Percentiles rank a stretch among this genome's conserved stretches.
Conservation (phyloP, 1,140 invertebrate genomes). For the Eriosoma lanigerum region DNA sequence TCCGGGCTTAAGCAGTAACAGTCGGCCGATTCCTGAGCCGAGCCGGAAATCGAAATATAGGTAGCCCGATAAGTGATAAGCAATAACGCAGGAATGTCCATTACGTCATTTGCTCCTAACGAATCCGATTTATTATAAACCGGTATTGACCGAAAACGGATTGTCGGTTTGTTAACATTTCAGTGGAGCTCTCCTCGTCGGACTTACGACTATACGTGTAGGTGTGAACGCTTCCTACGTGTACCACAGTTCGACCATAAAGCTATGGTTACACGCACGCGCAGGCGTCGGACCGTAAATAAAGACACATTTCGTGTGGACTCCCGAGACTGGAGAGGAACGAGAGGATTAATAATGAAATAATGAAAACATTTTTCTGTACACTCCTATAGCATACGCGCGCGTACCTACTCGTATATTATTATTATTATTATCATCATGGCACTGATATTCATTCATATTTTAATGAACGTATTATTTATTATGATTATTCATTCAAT, state of each 20-base stretch:
- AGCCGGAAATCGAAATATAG: no score
- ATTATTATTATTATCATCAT: constrained; percentile 34
- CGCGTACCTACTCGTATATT: background rate
- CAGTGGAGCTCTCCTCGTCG: background rate
- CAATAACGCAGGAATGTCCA: constrained; percentile 14
- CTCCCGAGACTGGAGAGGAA: background rate
- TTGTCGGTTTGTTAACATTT: constrained; percentile 16
- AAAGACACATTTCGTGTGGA: constrained; percentile 5
- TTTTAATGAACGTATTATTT: constrained; percentile 44
- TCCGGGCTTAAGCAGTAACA: no score
- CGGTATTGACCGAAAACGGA: constrained; percentile 30
- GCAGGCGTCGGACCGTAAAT: constrained; percentile 16
- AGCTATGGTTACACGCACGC: constrained; percentile 16
- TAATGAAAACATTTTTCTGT: constrained; percentile 27
- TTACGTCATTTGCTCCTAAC: constrained; percentile 12
- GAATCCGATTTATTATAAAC: constrained; percentile 38
- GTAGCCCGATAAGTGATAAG: no score
- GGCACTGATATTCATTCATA: constrained; percentile 40
- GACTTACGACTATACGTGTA: no score
- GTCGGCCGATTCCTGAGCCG: no score
- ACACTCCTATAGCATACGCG: constrained; percentile 21
- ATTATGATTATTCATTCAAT: constrained; percentile 40
- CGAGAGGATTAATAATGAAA: background rate
- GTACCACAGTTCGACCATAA: background rate
- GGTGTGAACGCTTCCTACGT: constrained; percentile 38